Base-by-base conservation (phyloP, 2,797 vertebrate species). In the Poecile montanus region DNA sequence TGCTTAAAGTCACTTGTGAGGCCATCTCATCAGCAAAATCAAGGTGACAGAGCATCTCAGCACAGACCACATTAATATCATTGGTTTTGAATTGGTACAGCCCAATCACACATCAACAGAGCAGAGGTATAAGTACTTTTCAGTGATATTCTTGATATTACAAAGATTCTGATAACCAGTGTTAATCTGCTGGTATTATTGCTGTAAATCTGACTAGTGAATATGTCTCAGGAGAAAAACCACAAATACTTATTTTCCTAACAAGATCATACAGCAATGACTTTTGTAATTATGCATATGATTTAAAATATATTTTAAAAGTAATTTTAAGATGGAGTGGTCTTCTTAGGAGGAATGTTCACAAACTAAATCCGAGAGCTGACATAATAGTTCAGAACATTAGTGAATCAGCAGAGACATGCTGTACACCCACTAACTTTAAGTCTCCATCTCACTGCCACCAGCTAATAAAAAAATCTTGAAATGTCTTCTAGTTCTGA, bases 381-480 rank as follows among this genome's bases (percentile, higher is more conserved):
- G 75, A 88, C 75, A 60, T 48, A 87, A 77, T 84, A 73, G 36
- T 90, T 94, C 56, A 93, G 84, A 94, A 83, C 36, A 85, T 62
- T 76, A 95, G 67, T 94, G 93, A 97, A 85, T 95, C 92, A 95
- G 87, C 92, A 96, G 82, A 95, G 91, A 91, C 88, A 65, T 78
- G 73, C 18, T 92, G 74, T 90, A 93, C 73, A 86, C 66, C 92
- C 88, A 93, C 85, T 89, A 86, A 77, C 77, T 47, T 57, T 13
- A 78, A 93, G 62, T 85, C 95, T 88, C 85, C 76, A 77, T 87
- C 84, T 96, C 94, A 72, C 72, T 92, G 67, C 75, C 71, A 91
- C 44, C 51, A 96, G 75, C 82, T 94, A 95, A 96, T 93, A 97
- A 94, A 96, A 96, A 40, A 93, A 85, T 72, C 71, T 79, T 80